A percentile compares a stretch with the other conserved stretches of the same genome.
Evolutionary conservation across 2,888 invertebrate genomes (phyloP).

Genomic region (Toxonevra muliebris): DNA sequence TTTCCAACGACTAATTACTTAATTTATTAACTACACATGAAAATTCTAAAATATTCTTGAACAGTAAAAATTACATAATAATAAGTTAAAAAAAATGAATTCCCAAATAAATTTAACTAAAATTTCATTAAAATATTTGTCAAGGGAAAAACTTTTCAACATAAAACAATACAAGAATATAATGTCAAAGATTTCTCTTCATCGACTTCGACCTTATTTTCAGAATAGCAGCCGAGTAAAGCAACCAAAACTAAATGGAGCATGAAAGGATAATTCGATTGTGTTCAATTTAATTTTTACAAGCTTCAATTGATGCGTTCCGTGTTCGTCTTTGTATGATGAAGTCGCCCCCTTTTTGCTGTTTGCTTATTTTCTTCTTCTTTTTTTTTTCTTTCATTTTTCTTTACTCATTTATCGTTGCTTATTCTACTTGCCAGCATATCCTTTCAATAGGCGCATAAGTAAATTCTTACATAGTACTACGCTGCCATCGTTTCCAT

Average conservation of each 20-base stretch:
- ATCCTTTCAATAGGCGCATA: conserved; percentile 6
- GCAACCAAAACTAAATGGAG: conserved; percentile 47
- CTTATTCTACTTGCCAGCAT: not conserved
- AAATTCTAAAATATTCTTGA: too few species aligned
- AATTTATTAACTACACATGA: too few species aligned
- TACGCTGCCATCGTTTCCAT: not conserved
- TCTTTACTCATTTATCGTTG: conserved; percentile 3
- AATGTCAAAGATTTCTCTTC: not conserved
- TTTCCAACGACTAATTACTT: too few species aligned
- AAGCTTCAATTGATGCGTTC: conserved; percentile 58
- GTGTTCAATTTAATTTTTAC: conserved; percentile 66
- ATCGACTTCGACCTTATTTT: too few species aligned
- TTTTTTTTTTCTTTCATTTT: conserved; percentile 9
- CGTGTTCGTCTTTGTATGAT: conserved; percentile 12
- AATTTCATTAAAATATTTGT: too few species aligned
- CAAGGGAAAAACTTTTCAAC: not conserved
- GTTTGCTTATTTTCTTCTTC: conserved; percentile 16
- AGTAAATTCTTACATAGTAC: conserved; percentile 7
- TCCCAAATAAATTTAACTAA: too few species aligned
- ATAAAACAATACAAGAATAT: not conserved
- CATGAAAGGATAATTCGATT: conserved; percentile 63
- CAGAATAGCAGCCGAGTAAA: not conserved
- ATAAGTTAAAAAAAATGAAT: too few species aligned
- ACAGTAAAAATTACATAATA: too few species aligned
- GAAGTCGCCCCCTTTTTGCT: conserved; percentile 5